A percentile compares a stretch with the other conserved stretches of the same genome.
These are phyloP conservation scores for Ypsolopha scabrella DNA, from an alignment of 2,888 invertebrate genomes.

Conservation along the genomic window DNA sequence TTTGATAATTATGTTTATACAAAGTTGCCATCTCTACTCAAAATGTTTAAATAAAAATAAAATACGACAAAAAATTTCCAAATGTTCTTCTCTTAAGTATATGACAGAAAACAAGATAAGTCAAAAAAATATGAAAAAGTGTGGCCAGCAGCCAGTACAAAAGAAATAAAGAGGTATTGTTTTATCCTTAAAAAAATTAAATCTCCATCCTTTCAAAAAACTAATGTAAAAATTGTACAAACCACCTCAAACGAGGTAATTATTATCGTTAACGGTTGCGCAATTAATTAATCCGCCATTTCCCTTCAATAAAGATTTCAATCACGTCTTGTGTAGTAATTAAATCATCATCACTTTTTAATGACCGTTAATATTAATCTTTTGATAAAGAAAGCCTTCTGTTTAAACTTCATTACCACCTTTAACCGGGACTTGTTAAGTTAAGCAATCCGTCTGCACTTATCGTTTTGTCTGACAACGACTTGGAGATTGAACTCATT, in stretches of 20 bases:
- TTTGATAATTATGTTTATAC: too few species aligned
- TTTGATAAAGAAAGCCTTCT: background rate
- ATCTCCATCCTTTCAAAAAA: background rate
- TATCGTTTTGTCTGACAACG: constrained; percentile 14
- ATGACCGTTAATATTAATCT: constrained; percentile 1
- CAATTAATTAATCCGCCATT: background rate
- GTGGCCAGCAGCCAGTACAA: too few species aligned
- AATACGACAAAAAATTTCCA: too few species aligned
- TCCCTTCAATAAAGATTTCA: background rate
- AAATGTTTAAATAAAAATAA: too few species aligned
- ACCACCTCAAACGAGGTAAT: background rate
- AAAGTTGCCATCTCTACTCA: too few species aligned
- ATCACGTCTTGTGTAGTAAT: background rate
- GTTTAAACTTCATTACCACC: constrained; percentile 10
- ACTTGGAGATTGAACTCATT: constrained; percentile 19
- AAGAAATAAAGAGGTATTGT: background rate
- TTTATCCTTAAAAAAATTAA: background rate
- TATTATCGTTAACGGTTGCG: background rate
- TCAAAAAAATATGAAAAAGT: too few species aligned
- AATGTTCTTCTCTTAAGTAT: too few species aligned
- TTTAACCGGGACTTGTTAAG: constrained; percentile 10
- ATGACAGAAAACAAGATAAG: too few species aligned
- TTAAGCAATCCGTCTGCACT: constrained; percentile 17
- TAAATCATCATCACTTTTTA: background rate
- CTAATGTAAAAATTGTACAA: too few species aligned